A percentile compares a stretch with the other conserved stretches of the same genome.
Evolutionary conservation across 2,888 invertebrate species (phyloP).

Genomic region (Meandrusa payeni): DNA sequence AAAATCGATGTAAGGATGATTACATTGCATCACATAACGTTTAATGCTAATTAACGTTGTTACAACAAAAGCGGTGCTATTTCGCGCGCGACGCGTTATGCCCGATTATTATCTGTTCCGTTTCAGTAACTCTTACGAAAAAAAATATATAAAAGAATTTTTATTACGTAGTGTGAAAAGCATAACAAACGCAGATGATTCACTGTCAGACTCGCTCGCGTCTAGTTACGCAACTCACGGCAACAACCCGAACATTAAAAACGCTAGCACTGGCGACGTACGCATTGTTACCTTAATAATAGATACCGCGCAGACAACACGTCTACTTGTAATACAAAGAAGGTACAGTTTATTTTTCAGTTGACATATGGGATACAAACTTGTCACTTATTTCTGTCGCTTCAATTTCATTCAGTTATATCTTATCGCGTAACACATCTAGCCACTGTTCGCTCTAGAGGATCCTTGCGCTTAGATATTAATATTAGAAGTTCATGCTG

Average conservation of each 20-base stretch:
- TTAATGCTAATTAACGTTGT: constrained; percentile 28
- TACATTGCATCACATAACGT: constrained; percentile 25
- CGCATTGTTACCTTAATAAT: constrained; percentile 18
- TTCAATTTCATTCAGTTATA: no score
- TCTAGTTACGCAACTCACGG: constrained; percentile 8
- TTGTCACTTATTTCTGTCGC: no score
- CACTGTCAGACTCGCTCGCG: constrained; percentile 3
- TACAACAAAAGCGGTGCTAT: constrained; percentile 27
- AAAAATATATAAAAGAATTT: constrained; percentile 6
- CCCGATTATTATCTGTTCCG: constrained; percentile 29
- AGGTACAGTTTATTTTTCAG: no score
- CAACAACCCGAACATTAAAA: constrained; percentile 1
- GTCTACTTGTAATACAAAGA: constrained; percentile 3
- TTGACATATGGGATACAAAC: no score
- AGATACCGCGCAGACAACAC: constrained; percentile 5
- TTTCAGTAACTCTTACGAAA: constrained; percentile 28
- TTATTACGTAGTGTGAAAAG: constrained; percentile 10
- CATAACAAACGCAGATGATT: constrained; percentile 15
- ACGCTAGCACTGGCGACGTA: neutral
- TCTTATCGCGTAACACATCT: no score
- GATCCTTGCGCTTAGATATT: no score
- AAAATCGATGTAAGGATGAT: constrained; percentile 24
- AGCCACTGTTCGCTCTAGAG: no score
- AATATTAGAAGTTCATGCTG: no score
- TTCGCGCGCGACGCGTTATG: constrained; percentile 22